phyloP scores from a whole-genome alignment of 37 sponge, comb jelly and placozoan genomes.

The Beroe forskalii region DNA sequence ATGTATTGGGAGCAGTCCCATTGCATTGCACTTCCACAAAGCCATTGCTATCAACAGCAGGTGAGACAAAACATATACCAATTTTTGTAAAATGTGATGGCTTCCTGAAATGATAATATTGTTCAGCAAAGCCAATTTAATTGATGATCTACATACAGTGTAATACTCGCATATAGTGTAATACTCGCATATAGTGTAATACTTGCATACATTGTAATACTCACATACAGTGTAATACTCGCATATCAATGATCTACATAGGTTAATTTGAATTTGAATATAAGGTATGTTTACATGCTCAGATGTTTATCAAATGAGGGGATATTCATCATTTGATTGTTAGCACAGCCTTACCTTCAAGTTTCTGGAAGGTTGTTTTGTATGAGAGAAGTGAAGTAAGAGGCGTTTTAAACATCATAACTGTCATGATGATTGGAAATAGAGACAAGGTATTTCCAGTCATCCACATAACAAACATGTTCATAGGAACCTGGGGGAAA shows the following conservation, averaged over 20 bases:
- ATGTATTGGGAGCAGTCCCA: constrained; percentile 92
- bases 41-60: constrained; percentile 78
- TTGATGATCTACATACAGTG: too few relatives aligned
- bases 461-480: constrained; percentile 92
- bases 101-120: constrained; percentile 82
- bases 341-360: too few relatives aligned
- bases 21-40: constrained; percentile 86
- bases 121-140: too few relatives aligned
- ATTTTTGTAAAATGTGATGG: constrained; percentile 82
- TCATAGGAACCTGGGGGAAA: constrained; percentile 88
- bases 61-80: constrained; percentile 85
- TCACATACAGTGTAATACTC: too few relatives aligned
- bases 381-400: constrained; percentile 79
- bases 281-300: too few relatives aligned
- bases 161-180: too few relatives aligned
- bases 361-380: constrained; percentile 65
- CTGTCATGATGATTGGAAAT: constrained; percentile 98
- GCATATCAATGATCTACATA: too few relatives aligned
- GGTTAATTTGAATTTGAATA: too few relatives aligned
- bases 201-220: too few relatives aligned
- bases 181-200: too few relatives aligned
- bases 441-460: constrained; percentile 91
- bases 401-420: constrained; percentile 86
- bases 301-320: too few relatives aligned
- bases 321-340: too few relatives aligned